phyloP scores from a whole-genome alignment of 2,113 vertebrate species.

The Caretta caretta region DNA sequence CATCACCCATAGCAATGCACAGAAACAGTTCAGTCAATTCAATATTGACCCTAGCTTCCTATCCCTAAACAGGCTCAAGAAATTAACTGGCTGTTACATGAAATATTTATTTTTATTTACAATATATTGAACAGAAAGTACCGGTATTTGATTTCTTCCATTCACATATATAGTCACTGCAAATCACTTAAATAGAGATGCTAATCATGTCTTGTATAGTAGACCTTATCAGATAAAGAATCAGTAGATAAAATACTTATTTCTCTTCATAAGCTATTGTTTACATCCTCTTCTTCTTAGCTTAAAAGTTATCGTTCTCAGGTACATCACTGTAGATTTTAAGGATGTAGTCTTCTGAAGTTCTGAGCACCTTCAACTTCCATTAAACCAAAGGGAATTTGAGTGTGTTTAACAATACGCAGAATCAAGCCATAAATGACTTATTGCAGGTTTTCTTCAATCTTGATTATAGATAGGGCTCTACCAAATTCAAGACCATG shows the following conservation, averaged over 20 bases:
- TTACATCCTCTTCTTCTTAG: neutral
- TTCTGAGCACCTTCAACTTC: neutral
- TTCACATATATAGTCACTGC: neutral
- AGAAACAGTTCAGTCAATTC: neutral
- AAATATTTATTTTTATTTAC: neutral
- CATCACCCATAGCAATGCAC: rapidly evolving
- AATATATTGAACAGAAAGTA: neutral
- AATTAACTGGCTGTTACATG: neutral
- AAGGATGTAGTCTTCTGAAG: neutral
- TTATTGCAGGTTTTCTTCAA: neutral
- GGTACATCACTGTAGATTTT: neutral
- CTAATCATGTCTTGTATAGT: neutral
- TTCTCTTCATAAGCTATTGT: neutral
- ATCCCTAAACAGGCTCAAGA: neutral
- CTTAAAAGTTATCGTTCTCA: neutral
- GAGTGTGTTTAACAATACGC: neutral
- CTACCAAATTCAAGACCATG: too few species aligned
- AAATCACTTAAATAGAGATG: neutral
- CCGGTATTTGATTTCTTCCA: neutral
- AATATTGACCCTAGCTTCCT: neutral
- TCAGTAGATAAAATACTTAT: neutral
- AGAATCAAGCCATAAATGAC: neutral
- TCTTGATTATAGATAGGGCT: too few species aligned
- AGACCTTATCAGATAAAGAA: neutral
- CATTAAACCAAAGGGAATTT: neutral